A percentile compares a stretch with the other conserved stretches of the same genome.
phyloP scores from a whole-genome alignment of 2,888 invertebrate genomes.

The Drosophila niveifrons region DNA sequence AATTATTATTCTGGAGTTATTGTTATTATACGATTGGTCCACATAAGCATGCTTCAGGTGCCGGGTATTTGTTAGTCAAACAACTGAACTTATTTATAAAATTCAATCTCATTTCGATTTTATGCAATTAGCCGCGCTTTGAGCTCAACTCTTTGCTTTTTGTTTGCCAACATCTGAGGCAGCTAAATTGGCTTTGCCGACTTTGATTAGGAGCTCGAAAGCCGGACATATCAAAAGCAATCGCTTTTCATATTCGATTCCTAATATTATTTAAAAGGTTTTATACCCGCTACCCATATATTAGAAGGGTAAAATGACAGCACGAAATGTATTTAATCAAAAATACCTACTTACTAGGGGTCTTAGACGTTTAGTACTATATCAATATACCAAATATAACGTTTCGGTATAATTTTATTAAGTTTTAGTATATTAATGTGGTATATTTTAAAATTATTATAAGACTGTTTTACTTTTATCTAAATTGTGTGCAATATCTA shows the following conservation, averaged over 20 bases:
- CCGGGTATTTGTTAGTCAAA: background rate
- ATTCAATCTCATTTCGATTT: too few relatives aligned
- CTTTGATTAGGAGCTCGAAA: constrained; percentile 3
- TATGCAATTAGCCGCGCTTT: background rate
- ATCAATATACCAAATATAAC: too few relatives aligned
- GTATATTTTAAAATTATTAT: too few relatives aligned
- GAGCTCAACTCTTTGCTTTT: background rate
- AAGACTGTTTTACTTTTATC: too few relatives aligned
- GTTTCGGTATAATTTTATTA: too few relatives aligned
- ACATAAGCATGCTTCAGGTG: background rate
- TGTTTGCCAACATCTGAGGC: background rate
- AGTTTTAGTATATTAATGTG: too few relatives aligned
- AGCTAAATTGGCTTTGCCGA: constrained; percentile 5
- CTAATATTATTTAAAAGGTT: constrained; percentile 6
- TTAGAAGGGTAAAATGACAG: too few relatives aligned
- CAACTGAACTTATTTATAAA: too few relatives aligned
- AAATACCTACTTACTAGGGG: too few relatives aligned
- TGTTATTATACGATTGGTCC: constrained; percentile 2
- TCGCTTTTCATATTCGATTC: constrained; percentile 14
- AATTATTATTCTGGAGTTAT: constrained; percentile 16
- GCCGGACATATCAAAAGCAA: constrained; percentile 13
- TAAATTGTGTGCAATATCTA: too few relatives aligned
- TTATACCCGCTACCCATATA: background rate
- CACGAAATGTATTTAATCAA: too few relatives aligned
- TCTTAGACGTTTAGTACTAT: too few relatives aligned